Conservation (phyloP, 2,888 invertebrate species). For the Melieria crassipennis region DNA sequence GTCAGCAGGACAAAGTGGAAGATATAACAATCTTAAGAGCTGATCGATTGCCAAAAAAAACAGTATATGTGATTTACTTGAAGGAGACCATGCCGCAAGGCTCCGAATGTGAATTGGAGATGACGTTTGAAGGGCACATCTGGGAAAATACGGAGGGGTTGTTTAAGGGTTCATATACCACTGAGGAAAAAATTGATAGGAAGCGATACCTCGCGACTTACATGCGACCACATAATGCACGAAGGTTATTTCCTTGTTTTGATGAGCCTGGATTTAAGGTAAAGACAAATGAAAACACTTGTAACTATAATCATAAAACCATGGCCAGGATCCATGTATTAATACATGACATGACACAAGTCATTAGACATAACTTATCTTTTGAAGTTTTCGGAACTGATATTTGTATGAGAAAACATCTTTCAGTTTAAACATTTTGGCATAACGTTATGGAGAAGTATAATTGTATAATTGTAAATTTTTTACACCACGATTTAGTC, state of each 20-base stretch:
- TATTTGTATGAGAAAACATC: too few species aligned
- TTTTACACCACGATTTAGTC: too few species aligned
- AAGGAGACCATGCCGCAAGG: slow-evolving; percentile 70
- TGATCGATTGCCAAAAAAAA: slow-evolving; percentile 71
- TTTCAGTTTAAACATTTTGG: too few species aligned
- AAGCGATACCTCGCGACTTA: slow-evolving; percentile 74
- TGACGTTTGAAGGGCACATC: slow-evolving; percentile 74
- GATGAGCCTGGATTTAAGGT: slow-evolving; percentile 83
- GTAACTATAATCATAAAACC: not conserved
- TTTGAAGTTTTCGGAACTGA: too few species aligned
- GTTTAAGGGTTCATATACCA: slow-evolving; percentile 73
- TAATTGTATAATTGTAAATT: too few species aligned
- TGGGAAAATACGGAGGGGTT: slow-evolving; percentile 75
- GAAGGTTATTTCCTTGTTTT: slow-evolving; percentile 83
- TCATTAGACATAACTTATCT: too few species aligned
- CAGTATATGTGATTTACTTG: slow-evolving; percentile 71
- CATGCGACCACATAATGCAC: slow-evolving; percentile 77
- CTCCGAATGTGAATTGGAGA: slow-evolving; percentile 71
- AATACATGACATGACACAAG: too few species aligned
- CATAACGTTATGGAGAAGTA: too few species aligned
- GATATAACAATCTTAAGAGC: slow-evolving; percentile 60
- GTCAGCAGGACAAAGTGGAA: slow-evolving; percentile 35
- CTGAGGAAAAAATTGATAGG: slow-evolving; percentile 63
- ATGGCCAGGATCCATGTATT: not conserved
- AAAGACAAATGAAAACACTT: slow-evolving; percentile 51